phyloP scores from a whole-genome alignment of 2,797 vertebrate species.

The Fringilla coelebs region DNA sequence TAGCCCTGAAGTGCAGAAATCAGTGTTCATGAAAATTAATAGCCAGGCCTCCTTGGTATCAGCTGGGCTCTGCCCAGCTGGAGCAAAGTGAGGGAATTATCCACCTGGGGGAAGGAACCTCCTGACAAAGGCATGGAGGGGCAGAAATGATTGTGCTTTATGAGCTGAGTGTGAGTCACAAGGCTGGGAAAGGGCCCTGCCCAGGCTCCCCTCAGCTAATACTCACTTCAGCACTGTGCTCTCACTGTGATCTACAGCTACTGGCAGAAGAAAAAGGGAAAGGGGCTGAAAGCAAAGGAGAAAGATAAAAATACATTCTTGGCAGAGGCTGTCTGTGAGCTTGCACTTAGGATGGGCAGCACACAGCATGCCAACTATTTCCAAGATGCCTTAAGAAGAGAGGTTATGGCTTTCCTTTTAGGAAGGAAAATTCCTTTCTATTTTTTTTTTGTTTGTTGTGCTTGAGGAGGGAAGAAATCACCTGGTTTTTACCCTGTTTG shows the following conservation, averaged over 20 bases:
- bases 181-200: background rate
- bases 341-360: slow-evolving; percentile 26
- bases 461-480: background rate
- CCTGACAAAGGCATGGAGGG: background rate
- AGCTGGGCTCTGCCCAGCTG: background rate
- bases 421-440: background rate
- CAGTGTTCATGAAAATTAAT: background rate
- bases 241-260: slow-evolving; percentile 37
- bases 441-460: background rate
- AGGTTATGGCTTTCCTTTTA: background rate
- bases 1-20: slow-evolving; percentile 8
- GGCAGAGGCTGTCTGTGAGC: background rate
- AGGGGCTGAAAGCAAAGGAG: slow-evolving; percentile 24
- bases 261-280: slow-evolving; percentile 44
- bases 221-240: slow-evolving; percentile 2
- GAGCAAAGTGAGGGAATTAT: background rate
- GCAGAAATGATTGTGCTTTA: background rate
- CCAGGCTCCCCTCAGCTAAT: slow-evolving; percentile 9
- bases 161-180: background rate
- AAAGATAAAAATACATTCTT: slow-evolving; percentile 54
- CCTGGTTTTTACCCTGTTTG: background rate
- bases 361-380: background rate
- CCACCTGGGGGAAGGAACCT: background rate
- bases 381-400: background rate
- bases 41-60: background rate